A percentile compares a stretch with the other conserved stretches of the same genome.
Evolutionary conservation across 2,888 invertebrate species (phyloP).

Genomic region (Macrosiphum euphorbiae): DNA sequence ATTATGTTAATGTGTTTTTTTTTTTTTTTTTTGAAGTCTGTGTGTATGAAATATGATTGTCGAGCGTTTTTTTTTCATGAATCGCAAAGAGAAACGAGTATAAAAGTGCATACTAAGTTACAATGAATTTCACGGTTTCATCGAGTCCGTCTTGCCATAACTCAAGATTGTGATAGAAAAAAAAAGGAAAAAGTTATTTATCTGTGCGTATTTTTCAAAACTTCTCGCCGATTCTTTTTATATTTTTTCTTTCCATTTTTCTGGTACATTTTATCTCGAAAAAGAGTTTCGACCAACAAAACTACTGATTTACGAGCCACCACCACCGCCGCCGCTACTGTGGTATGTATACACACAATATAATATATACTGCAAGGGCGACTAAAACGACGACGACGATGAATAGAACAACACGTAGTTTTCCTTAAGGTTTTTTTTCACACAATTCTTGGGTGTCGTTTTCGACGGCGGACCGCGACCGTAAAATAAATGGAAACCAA

Average conservation of each 20-base stretch:
- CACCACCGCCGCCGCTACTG: no score
- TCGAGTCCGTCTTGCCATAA: background rate
- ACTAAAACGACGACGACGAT: background rate
- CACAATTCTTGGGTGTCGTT: background rate
- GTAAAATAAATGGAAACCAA: background rate
- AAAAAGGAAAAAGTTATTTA: background rate
- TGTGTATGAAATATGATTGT: background rate
- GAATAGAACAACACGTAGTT: background rate
- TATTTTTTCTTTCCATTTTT: background rate
- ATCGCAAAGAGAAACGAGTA: background rate
- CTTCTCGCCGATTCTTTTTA: background rate
- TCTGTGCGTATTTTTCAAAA: conserved; percentile 8
- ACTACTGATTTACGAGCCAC: conserved; percentile 21
- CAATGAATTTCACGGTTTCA: conserved; percentile 1
- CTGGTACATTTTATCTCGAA: conserved; percentile 17
- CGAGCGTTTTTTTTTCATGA: background rate
- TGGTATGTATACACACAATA: background rate
- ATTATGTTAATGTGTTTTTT: background rate
- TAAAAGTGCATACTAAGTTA: background rate
- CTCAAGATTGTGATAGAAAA: background rate
- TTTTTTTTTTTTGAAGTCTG: background rate
- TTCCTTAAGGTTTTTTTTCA: background rate
- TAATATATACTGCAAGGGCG: background rate
- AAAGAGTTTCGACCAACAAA: conserved; percentile 25
- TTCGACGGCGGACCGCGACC: background rate